These are phyloP conservation scores for Hoplias malabaricus DNA, from an alignment of 2,113 vertebrate species.

Conservation along the genomic window DNA sequence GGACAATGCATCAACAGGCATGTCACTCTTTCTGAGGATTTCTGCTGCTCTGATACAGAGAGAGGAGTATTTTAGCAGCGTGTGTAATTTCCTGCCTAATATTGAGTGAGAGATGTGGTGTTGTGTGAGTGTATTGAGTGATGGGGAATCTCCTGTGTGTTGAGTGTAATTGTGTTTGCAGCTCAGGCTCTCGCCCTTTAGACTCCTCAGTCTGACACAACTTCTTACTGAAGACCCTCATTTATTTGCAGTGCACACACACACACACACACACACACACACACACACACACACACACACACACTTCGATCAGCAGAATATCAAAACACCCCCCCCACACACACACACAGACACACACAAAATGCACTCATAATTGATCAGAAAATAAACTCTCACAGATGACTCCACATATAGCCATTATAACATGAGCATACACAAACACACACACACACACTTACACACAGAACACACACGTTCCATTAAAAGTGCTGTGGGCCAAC, in stretches of 20 bases:
- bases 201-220: slow-evolving; percentile 1
- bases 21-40: not conserved
- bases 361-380: not conserved
- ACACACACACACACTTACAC: too few relatives aligned
- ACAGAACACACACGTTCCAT: too few relatives aligned
- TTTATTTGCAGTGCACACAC: not conserved
- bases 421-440: not conserved
- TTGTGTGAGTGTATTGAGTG: not conserved
- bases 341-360: not conserved
- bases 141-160: not conserved
- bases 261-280: not conserved
- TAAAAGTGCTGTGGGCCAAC: too few relatives aligned
- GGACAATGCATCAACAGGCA: too few relatives aligned
- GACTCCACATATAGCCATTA: not conserved
- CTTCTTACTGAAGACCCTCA: slow-evolving; percentile 1
- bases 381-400: not conserved
- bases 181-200: slow-evolving; percentile 7
- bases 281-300: not conserved
- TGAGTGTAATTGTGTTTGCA: slow-evolving; percentile 30
- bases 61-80: not conserved
- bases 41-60: not conserved
- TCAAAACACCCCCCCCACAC: slow-evolving; percentile 23
- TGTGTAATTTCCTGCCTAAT: slow-evolving; percentile 5
- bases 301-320: too few relatives aligned
- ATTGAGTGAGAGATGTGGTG: not conserved